Evolutionary conservation across 2,113 vertebrate genomes (phyloP).

Genomic region (Ptilonorhynchus violaceus): DNA sequence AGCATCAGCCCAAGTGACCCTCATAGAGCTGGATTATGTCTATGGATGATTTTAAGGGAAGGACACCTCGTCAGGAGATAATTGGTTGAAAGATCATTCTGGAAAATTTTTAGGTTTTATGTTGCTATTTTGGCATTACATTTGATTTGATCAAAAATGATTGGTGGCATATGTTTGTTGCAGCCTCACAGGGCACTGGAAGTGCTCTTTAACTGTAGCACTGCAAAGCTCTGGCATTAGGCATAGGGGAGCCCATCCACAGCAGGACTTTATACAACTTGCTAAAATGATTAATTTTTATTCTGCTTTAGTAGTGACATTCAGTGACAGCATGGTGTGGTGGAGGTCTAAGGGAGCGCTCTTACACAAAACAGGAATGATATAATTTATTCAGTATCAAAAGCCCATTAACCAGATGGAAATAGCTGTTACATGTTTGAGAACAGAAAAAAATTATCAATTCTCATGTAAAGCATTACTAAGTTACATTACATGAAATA

Average conservation of each 20-base stretch:
- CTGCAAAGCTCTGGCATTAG: neutral
- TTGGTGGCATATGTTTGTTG: neutral
- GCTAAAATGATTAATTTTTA: neutral
- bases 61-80: neutral
- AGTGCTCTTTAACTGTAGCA: neutral
- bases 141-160: neutral
- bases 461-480: no score
- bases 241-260: neutral
- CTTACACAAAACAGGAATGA: neutral
- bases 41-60: neutral
- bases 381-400: neutral
- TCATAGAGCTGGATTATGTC: neutral
- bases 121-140: neutral
- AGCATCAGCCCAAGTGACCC: neutral
- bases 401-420: neutral
- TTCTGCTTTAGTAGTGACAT: neutral
- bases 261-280: neutral
- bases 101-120: neutral
- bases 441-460: neutral
- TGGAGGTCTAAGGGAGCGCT: neutral
- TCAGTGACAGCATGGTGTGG: neutral
- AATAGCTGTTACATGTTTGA: neutral
- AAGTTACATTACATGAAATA: neutral
- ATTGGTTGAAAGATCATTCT: neutral
- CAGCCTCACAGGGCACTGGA: neutral